Percentiles rank a stretch among this genome's conserved stretches.
phyloP scores from a whole-genome alignment of 2,113 vertebrate genomes.

The Brachionichthys hirsutus region DNA sequence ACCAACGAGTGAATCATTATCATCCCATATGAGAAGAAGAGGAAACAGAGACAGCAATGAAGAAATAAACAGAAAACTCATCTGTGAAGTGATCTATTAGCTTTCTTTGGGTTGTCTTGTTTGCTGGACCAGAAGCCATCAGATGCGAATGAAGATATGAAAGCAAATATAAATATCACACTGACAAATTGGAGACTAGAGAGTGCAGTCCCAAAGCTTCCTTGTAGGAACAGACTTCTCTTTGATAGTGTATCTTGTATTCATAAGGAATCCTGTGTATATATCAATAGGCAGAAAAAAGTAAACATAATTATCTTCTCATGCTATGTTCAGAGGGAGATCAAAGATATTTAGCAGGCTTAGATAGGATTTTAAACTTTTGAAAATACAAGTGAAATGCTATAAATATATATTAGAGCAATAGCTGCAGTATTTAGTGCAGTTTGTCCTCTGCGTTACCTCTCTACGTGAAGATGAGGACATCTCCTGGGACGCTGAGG shows the following conservation, averaged over 20 bases:
- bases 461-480: slow-evolving; percentile 62
- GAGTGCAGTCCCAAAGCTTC: slow-evolving; percentile 50
- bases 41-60: background rate
- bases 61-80: background rate
- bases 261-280: slow-evolving; percentile 54
- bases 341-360: slow-evolving; percentile 63
- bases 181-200: slow-evolving; percentile 68
- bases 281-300: slow-evolving; percentile 61
- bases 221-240: slow-evolving; percentile 61
- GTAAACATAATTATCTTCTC: slow-evolving; percentile 69
- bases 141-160: slow-evolving; percentile 43
- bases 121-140: slow-evolving; percentile 39
- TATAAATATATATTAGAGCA: slow-evolving; percentile 72
- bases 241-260: slow-evolving; percentile 63
- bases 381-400: slow-evolving; percentile 53
- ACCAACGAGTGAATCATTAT: too few species aligned
- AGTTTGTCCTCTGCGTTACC: slow-evolving; percentile 72
- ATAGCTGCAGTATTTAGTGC: slow-evolving; percentile 36
- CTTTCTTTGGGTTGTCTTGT: slow-evolving; percentile 12
- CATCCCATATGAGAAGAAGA: too few species aligned
- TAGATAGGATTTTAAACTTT: slow-evolving; percentile 62
- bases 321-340: slow-evolving; percentile 57
- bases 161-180: slow-evolving; percentile 65
- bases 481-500: slow-evolving; percentile 67
- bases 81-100: slow-evolving; percentile 1